Conservation (phyloP, 2,797 vertebrate species). For the Pipistrellus pipistrellus region DNA sequence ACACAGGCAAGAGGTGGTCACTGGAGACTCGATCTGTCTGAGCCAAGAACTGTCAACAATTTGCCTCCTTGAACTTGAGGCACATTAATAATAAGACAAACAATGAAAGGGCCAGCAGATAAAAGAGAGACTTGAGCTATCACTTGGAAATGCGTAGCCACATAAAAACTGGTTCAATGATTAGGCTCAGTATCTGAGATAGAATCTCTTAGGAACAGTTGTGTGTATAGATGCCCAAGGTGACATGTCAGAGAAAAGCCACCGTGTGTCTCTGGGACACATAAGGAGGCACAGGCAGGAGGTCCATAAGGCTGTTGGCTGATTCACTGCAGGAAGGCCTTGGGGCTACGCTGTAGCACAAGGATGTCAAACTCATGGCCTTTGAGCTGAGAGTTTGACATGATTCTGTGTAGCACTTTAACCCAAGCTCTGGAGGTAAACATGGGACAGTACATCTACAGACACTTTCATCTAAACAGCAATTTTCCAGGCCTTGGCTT, state of each 20-base stretch:
- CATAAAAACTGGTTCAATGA: constrained; percentile 74
- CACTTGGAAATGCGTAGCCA: constrained; percentile 82
- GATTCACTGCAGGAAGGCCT: neutral
- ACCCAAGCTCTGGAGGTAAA: neutral
- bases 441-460: neutral
- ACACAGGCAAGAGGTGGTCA: neutral
- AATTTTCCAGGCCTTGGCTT: neutral
- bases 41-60: constrained; percentile 73
- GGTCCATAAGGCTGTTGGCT: neutral
- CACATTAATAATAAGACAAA: constrained; percentile 83
- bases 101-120: constrained; percentile 72
- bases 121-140: constrained; percentile 77
- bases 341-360: neutral
- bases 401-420: neutral
- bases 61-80: constrained; percentile 76
- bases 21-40: constrained; percentile 54
- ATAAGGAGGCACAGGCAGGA: neutral
- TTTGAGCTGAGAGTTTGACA: too few species aligned
- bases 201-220: constrained; percentile 54
- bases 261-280: neutral
- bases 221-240: neutral
- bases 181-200: constrained; percentile 64
- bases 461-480: neutral
- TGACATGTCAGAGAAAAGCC: constrained; percentile 52
- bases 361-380: too few species aligned